phyloP scores from a whole-genome alignment of 2,888 invertebrate genomes.

The Macaria liturata region DNA sequence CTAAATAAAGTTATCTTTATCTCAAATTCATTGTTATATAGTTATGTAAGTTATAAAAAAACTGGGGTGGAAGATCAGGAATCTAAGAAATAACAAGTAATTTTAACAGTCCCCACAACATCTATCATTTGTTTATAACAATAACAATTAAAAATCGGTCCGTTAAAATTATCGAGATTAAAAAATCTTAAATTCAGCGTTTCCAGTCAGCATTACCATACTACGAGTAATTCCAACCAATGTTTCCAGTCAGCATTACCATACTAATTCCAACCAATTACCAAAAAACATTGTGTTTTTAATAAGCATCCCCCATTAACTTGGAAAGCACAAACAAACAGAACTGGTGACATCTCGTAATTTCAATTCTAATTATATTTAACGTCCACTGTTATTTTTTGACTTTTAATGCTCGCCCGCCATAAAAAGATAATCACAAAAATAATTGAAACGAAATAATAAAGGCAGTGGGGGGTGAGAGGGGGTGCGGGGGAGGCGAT shows the following conservation, averaged over 20 bases:
- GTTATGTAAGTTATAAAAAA: too few relatives aligned
- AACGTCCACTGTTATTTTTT: conserved; percentile 80
- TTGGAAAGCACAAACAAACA: conserved; percentile 48
- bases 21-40: too few relatives aligned
- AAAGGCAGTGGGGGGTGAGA: conserved; percentile 61
- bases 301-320: conserved; percentile 50
- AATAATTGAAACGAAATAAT: conserved; percentile 84
- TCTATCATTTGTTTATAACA: too few relatives aligned
- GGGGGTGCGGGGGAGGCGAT: conserved; percentile 58
- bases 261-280: conserved; percentile 36
- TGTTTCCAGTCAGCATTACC: conserved; percentile 6
- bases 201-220: conserved; percentile 7
- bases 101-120: too few relatives aligned
- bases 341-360: conserved; percentile 73
- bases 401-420: conserved; percentile 79
- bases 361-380: conserved; percentile 79
- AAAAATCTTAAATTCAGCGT: neutral
- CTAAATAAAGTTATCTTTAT: too few relatives aligned
- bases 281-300: conserved; percentile 39
- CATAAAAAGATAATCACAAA: conserved; percentile 83
- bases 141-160: too few relatives aligned
- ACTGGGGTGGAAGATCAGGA: too few relatives aligned
- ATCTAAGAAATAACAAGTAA: too few relatives aligned
- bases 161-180: too few relatives aligned
- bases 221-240: neutral